These are phyloP conservation scores for Psammodynastes pulverulentus DNA, from an alignment of 2,113 vertebrate species.

Conservation along the genomic window DNA sequence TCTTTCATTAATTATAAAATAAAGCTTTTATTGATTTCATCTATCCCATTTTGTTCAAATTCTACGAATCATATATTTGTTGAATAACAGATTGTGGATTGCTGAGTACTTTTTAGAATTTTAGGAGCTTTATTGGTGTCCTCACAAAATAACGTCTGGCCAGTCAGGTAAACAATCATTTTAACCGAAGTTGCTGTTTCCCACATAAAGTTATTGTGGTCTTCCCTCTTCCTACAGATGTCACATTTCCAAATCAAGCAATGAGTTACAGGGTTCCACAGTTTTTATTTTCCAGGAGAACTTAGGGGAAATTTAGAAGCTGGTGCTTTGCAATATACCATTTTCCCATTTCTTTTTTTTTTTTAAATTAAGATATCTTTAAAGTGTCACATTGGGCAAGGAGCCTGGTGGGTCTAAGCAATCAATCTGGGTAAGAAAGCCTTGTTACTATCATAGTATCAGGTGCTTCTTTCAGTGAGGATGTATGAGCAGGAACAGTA, in stretches of 20 bases:
- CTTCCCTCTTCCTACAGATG: neutral
- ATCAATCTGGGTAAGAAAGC: neutral
- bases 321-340: neutral
- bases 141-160: neutral
- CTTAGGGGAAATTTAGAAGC: neutral
- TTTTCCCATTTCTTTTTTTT: neutral
- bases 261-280: neutral
- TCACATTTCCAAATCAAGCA: neutral
- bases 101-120: neutral
- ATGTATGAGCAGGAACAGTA: neutral
- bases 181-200: neutral
- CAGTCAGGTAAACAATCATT: neutral
- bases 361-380: neutral
- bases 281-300: neutral
- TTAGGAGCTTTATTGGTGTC: neutral
- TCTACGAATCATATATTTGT: neutral
- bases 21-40: neutral
- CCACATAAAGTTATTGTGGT: neutral
- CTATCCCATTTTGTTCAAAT: neutral
- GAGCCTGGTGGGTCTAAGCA: neutral
- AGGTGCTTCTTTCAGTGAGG: neutral
- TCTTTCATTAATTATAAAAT: neutral
- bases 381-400: neutral
- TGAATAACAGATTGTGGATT: neutral
- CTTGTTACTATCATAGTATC: neutral